A percentile compares a stretch with the other conserved stretches of the same genome.
Evolutionary conservation across 1,140 invertebrate species (phyloP).

Genomic region (Drosophila guanche): DNA sequence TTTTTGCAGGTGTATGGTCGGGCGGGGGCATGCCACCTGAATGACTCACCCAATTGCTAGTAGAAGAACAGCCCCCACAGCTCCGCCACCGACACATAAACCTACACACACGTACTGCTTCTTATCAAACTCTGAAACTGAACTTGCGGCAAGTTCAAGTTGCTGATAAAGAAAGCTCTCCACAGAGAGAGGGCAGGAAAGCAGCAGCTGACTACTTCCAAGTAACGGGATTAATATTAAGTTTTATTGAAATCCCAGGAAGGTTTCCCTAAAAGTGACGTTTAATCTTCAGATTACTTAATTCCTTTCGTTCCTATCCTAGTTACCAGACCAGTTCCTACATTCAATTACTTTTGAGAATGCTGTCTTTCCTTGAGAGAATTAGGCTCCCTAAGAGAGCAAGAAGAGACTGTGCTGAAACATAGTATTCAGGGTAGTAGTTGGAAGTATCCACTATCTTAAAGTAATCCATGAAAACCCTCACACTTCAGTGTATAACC

Average conservation of each 20-base stretch:
- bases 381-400: no score
- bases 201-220: background rate
- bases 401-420: no score
- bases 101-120: slow-evolving; percentile 17
- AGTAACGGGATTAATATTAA: background rate
- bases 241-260: background rate
- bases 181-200: background rate
- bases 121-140: slow-evolving; percentile 44
- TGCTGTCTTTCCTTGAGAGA: no score
- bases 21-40: slow-evolving; percentile 38
- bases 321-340: no score
- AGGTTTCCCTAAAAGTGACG: no score
- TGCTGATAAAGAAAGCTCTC: slow-evolving; percentile 27
- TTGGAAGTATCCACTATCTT: no score
- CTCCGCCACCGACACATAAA: background rate
- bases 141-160: slow-evolving; percentile 39
- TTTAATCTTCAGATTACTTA: no score
- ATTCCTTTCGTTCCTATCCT: no score
- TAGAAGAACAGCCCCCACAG: slow-evolving; percentile 8
- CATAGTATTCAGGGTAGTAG: no score
- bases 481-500: no score
- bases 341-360: no score
- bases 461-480: no score
- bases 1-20: slow-evolving; percentile 18
- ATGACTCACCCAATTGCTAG: slow-evolving; percentile 58